phyloP scores from a whole-genome alignment of 1,140 invertebrate species.

The Cyphomyrmex costatus region DNA sequence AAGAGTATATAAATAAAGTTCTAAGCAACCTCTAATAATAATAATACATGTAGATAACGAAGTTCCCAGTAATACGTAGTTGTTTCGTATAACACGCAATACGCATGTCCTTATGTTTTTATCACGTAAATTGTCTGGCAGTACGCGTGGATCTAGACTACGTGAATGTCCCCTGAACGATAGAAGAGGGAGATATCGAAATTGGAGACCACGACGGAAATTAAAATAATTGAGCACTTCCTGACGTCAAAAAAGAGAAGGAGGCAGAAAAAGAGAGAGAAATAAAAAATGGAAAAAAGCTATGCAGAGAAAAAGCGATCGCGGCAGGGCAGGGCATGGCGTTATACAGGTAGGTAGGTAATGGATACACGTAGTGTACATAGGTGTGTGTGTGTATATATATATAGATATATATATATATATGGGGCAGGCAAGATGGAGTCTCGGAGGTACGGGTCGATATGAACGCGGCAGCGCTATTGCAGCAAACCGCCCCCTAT shows the following conservation, averaged over 20 bases:
- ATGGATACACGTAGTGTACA: constrained; percentile 53
- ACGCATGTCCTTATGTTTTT: not conserved
- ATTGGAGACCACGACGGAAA: constrained; percentile 25
- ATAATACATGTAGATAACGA: not conserved
- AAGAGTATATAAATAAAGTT: constrained; percentile 17
- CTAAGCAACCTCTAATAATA: not conserved
- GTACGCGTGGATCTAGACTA: not conserved
- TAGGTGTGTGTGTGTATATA: constrained; percentile 76
- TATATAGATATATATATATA: constrained; percentile 80
- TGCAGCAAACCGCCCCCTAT: constrained; percentile 82
- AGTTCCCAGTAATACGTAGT: not conserved
- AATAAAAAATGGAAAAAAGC: not conserved
- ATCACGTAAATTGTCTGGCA: not conserved
- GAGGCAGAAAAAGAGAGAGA: not conserved
- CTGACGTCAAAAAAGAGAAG: not conserved
- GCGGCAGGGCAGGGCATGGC: constrained; percentile 24
- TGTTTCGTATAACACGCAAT: not conserved
- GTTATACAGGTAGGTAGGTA: constrained; percentile 50
- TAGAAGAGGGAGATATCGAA: constrained; percentile 13
- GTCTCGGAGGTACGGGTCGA: constrained; percentile 80
- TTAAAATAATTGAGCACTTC: constrained; percentile 51
- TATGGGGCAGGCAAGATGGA: constrained; percentile 84
- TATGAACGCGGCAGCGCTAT: constrained; percentile 84
- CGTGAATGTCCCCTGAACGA: constrained; percentile 21
- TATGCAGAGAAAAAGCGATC: constrained; percentile 30